Evolutionary conservation across 2,113 vertebrate species (phyloP).

Genomic region (Pterocles orientalis): DNA sequence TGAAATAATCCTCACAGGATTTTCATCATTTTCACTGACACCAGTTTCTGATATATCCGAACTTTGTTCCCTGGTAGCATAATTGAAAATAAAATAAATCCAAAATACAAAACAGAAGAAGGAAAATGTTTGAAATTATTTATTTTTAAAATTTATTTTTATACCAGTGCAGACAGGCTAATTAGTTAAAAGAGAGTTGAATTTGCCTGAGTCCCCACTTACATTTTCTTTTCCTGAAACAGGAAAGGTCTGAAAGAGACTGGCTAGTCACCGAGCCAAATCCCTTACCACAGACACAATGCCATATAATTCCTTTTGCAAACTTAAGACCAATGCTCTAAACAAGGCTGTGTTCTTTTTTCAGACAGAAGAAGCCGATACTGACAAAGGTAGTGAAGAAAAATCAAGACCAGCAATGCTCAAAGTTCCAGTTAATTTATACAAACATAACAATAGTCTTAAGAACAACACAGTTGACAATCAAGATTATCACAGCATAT

Average conservation of each 20-base stretch:
- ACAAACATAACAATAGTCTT: background rate
- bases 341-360: background rate
- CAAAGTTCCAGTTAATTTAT: background rate
- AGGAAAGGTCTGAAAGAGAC: background rate
- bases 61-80: slow-evolving; percentile 78
- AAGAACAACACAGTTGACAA: background rate
- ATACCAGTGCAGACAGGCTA: background rate
- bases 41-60: slow-evolving; percentile 86
- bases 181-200: background rate
- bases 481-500: background rate
- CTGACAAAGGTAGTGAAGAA: background rate
- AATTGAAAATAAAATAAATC: slow-evolving; percentile 14
- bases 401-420: background rate
- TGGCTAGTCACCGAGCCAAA: background rate
- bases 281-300: background rate
- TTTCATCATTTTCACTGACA: slow-evolving; percentile 95
- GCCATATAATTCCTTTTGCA: background rate
- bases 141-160: background rate
- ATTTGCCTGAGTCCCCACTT: background rate
- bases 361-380: background rate
- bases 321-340: background rate
- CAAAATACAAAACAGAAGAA: background rate
- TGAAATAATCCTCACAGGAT: slow-evolving; percentile 88
- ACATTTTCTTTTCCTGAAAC: background rate
- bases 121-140: background rate